Base-by-base conservation (phyloP, 2,797 vertebrate genomes). In the Antrozous pallidus region DNA sequence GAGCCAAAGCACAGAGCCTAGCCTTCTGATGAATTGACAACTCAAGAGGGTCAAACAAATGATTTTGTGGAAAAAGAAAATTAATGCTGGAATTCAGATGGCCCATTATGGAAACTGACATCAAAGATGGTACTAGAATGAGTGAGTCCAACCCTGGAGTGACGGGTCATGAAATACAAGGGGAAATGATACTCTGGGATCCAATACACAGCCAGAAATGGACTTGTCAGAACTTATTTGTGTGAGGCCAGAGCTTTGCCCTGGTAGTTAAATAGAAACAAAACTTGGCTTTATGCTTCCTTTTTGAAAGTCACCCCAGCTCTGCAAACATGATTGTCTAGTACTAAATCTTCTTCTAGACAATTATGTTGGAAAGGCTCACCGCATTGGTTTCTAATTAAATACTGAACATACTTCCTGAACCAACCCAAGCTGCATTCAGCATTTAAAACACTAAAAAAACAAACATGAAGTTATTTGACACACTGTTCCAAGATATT, bases 91-190 rank as follows among this genome's bases (percentile, higher is more conserved):
- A 81, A 94, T 42, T 85, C 91, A 94, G 69, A 85, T 58, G 18
- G 18, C 12, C 2, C 24, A 58, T 71, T 71, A 56, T 84, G 11
- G 63, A 95, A 94, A 97, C 36, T 84, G 47, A 97, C 96, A 74
- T 31, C 65, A 61, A 86, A 96, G 85, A 88, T 0, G 40, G 49
- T 33, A 95, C 22, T 4, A 73, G 20, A 93, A 82, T n/a, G 5
- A 95, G 6, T 3, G 38, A 81, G 24, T 90, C 90, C 88, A 71
- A 81, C 0, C n/a, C 88, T 3, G 17, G 12, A 92, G 79, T 80
- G 14, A 28, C 28, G 95, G 90, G 36, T 74, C 54, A 56, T 83
- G 56, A 45, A 96, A 94, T 47, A 42, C 11, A 5, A 81, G 1
- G 79, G 86, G 3, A 93, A 93, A 85, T 67, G 18, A n/a, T 51